Percentiles rank a stretch among this genome's conserved stretches.
Evolutionary conservation across 64 coral and sea anemone species (phyloP).

Genomic region (Porites australiensis): DNA sequence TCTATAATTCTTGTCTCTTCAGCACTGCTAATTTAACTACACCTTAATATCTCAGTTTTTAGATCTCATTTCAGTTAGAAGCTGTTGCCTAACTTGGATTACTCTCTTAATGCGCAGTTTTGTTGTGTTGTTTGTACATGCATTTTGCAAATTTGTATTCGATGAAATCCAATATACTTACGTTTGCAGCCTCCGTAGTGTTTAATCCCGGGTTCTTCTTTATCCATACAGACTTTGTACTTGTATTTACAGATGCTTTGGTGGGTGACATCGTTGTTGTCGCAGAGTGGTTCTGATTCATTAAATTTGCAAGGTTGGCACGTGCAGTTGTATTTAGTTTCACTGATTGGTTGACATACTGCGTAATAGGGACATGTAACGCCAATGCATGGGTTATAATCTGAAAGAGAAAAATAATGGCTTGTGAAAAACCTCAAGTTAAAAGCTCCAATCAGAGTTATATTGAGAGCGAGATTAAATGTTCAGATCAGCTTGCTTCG

Average conservation of each 20-base stretch:
- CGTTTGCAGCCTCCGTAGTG: constrained; percentile 75
- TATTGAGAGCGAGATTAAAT: no score
- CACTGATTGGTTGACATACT: constrained; percentile 34
- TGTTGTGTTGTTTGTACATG: no score
- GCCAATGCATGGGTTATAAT: constrained; percentile 67
- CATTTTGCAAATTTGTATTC: not conserved
- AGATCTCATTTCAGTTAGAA: no score
- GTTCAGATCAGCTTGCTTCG: no score
- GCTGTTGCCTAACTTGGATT: no score
- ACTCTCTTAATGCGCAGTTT: no score
- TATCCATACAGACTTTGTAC: constrained; percentile 33
- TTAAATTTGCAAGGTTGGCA: constrained; percentile 17
- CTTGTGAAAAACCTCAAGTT: not conserved
- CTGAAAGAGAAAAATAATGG: constrained; percentile 13
- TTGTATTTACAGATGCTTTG: constrained; percentile 63
- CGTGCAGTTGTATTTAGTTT: constrained; percentile 36
- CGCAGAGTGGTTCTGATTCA: constrained; percentile 64
- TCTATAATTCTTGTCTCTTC: no score
- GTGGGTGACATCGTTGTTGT: constrained; percentile 56
- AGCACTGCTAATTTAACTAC: no score
- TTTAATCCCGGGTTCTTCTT: constrained; percentile 42
- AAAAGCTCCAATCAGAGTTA: no score
- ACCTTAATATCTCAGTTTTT: no score
- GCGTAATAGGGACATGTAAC: constrained; percentile 58
- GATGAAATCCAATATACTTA: constrained; percentile 25